Evolutionary conservation across 92 coral and sea anemone species (phyloP).

Genomic region (Meandrina meandrites): DNA sequence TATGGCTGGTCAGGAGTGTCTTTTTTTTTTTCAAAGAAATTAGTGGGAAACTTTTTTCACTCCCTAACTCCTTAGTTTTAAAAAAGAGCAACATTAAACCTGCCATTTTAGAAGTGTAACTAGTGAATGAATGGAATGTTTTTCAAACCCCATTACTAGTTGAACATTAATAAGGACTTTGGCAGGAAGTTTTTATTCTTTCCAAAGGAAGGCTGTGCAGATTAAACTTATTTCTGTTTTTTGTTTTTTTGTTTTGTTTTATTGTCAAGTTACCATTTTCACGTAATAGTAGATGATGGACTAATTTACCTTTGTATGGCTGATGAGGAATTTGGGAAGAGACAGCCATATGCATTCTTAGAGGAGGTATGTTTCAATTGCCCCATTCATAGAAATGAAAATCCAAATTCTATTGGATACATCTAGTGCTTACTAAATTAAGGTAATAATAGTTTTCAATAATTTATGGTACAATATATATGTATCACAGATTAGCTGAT

Average conservation of each 20-base stretch:
- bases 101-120: too few species aligned
- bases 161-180: neutral
- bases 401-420: too few species aligned
- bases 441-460: too few species aligned
- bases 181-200: neutral
- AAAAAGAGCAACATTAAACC: too few species aligned
- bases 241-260: neutral
- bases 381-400: too few species aligned
- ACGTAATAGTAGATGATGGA: slow-evolving; percentile 88
- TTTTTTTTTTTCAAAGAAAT: too few species aligned
- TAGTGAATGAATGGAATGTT: neutral
- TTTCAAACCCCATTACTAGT: neutral
- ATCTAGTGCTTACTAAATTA: too few species aligned
- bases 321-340: slow-evolving; percentile 90
- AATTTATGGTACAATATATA: too few species aligned
- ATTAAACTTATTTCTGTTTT: too few species aligned
- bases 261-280: slow-evolving; percentile 87
- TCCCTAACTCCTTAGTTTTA: too few species aligned
- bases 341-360: slow-evolving; percentile 86
- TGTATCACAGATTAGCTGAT: neutral
- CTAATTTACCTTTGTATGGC: slow-evolving; percentile 92
- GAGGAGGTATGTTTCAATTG: slow-evolving; percentile 93
- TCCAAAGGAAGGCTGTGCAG: neutral
- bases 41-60: too few species aligned
- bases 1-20: too few species aligned